Base-by-base conservation (phyloP, 2,113 vertebrate genomes). In the Uria aalge region DNA sequence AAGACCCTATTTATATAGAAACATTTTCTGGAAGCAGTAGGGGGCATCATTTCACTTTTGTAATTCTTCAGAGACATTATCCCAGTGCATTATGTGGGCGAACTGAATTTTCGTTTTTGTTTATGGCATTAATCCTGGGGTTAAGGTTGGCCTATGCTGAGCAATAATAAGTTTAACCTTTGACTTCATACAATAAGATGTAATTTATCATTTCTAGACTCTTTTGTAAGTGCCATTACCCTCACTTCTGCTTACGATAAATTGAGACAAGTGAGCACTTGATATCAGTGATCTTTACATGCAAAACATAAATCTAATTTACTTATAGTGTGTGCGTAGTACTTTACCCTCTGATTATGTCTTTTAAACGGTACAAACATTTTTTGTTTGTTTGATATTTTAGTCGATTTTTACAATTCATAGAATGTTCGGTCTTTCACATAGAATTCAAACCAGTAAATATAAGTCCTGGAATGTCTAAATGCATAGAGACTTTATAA, bases 151-250 rank as follows among this genome's bases (percentile, higher is more conserved):
- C 94, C 97, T 96, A 62, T 94, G 95, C 96, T 92, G 95, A 97
- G 92, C 97, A 97, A 86, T 98, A 96, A 97, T 96, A 98, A 94
- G 60, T 97, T 98, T 97, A 98, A 96, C 98, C 97, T 97, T 96
- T 97, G 98, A 74, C 98, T 96, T 91, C 14, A 21, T 82, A 92
- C 91, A 91, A 96, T 91, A 92, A 95, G 92, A 94, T 72, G 85
- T 91, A 96, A 98, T 97, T 93, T 96, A 97, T 98, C 96, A 96
- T 95, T 96, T 97, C 82, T 80, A 92, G 94, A 79, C 92, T 96
- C 88, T 91, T 90, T 20, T 80, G 24, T 89, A 87, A 73, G 92
- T 83, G 77, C 83, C 53, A 59, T 85, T 95, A 83, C 57, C 57
- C 89, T 94, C 45, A 12, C 76, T 88, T 97, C 76, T 71, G 68